A percentile compares a stretch with the other conserved stretches of the same genome.
phyloP scores from a whole-genome alignment of 2,888 invertebrate species.

The Alitta virens region DNA sequence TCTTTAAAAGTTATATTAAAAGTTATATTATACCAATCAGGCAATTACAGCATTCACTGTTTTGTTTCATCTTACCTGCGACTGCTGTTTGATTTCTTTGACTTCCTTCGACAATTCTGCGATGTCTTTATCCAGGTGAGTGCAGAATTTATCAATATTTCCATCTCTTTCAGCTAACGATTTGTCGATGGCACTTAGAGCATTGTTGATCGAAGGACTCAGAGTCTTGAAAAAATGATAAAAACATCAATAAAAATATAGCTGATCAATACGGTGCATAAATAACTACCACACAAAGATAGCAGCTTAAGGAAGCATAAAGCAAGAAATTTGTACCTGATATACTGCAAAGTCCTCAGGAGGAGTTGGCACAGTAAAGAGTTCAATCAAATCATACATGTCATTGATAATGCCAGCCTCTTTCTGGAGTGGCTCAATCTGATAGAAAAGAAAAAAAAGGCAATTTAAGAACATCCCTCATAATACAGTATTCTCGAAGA shows the following conservation, averaged over 20 bases:
- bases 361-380: slow-evolving; percentile 72
- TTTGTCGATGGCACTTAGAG: slow-evolving; percentile 71
- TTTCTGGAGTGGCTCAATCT: slow-evolving; percentile 71
- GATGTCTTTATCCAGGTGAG: slow-evolving; percentile 76
- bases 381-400: slow-evolving; percentile 79
- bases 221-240: slow-evolving; percentile 42
- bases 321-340: slow-evolving; percentile 36
- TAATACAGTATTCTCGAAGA: too few relatives aligned
- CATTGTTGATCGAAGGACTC: slow-evolving; percentile 51
- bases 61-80: slow-evolving; percentile 60
- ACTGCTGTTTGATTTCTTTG: slow-evolving; percentile 71
- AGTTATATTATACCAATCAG: background rate
- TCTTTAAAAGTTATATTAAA: background rate
- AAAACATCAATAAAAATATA: background rate
- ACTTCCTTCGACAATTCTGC: slow-evolving; percentile 71
- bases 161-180: slow-evolving; percentile 69
- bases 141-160: slow-evolving; percentile 71
- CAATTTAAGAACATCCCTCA: too few relatives aligned
- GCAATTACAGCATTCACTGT: background rate
- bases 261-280: background rate
- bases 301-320: background rate
- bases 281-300: background rate
- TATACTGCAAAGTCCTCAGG: slow-evolving; percentile 66
- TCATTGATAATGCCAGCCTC: slow-evolving; percentile 79
- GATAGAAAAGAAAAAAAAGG: slow-evolving; percentile 26